Evolutionary conservation across 2,888 invertebrate genomes (phyloP).

Genomic region (Petrolisthes cinctipes): DNA sequence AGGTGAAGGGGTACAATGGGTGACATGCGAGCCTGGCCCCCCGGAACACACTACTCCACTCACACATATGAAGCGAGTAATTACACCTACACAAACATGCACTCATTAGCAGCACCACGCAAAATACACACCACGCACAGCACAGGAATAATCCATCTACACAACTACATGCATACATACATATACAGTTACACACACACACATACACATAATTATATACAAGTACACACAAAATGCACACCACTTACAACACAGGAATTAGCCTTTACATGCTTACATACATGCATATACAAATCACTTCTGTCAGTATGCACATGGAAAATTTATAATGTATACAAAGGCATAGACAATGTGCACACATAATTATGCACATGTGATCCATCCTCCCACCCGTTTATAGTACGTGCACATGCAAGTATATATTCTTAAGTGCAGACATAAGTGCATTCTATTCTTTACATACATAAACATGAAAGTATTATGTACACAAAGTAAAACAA

Average conservation of each 20-base stretch:
- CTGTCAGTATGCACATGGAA: too few relatives aligned
- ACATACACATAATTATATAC: background rate
- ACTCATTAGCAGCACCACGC: background rate
- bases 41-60: slow-evolving; percentile 1
- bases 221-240: background rate
- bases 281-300: background rate
- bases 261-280: background rate
- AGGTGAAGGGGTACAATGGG: background rate
- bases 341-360: too few relatives aligned
- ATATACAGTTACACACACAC: slow-evolving; percentile 4
- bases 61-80: background rate
- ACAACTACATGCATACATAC: background rate
- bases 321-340: too few relatives aligned
- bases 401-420: too few relatives aligned
- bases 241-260: background rate
- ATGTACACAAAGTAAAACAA: too few relatives aligned
- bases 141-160: background rate
- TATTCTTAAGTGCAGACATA: background rate
- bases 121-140: background rate
- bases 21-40: background rate
- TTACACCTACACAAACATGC: background rate
- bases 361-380: too few relatives aligned
- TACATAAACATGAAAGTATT: too few relatives aligned
- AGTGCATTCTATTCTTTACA: too few relatives aligned
- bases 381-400: too few relatives aligned